Base-by-base conservation (phyloP, 2,113 vertebrate species). In the Todiramphus chloris region DNA sequence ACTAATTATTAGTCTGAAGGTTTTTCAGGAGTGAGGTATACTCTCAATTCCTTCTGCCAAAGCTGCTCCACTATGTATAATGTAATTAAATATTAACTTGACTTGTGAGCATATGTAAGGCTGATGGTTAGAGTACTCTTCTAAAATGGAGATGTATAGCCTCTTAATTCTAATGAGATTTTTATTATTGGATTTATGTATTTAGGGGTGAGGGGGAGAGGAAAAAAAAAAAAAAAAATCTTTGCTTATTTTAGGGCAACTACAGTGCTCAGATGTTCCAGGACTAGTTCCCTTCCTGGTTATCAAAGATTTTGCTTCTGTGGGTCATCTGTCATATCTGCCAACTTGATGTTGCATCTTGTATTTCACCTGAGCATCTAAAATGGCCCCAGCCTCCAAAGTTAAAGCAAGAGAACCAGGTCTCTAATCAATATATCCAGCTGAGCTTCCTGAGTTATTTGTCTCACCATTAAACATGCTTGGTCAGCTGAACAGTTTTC, bases 141-240 rank as follows among this genome's bases (percentile, higher is more conserved):
- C 64, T 64, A 63, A 93, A 94, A 81, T 37, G 6, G 24, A 62
- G 3, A 53, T 24, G 0, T 30, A 73, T 64, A 79, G 39, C 7
- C 5, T 67, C 7, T 75, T 64, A 60, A 76, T 64, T 83, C 30
- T 79, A 46, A 68, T 27, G 23, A 91, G 1, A 0, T 64, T 68
- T 76, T 56, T 75, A 35, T 88, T 74, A 25, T 14, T 64, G 6
- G 16, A 66, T 58, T 62, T 84, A 83, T 68, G 6, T 51, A 50
- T 12, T 79, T 33, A 4, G 2, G 11, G 6, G 4, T 3, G 9
- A 13, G 5, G 1, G 12, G 1, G 1, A 15, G 2, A 23, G 30
- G n/a, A n/a, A n/a, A 46, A 46, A 46, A 46, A 30, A n/a, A 30
- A n/a, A 51, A 4, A 72, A 63, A 8, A 13, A n/a, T 56, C 1